Base-by-base conservation (phyloP, 2,888 invertebrate genomes). In the Acrobasis suavella region DNA sequence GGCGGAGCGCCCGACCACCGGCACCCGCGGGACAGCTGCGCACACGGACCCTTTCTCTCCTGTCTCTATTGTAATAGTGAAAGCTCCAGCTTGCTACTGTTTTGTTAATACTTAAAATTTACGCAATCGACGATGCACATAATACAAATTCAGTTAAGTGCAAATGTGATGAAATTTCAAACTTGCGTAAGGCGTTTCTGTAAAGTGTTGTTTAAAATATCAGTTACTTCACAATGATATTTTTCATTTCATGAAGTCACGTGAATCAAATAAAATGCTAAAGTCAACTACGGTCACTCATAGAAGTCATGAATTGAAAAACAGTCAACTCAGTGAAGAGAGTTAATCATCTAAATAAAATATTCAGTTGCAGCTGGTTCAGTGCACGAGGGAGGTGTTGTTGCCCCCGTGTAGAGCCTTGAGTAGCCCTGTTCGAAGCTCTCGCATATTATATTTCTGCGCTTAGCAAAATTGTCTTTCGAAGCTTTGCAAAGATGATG, bases 21-120 rank as follows among this genome's bases (percentile, higher is more conserved):
- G 82, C 83, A 80, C 87, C 87, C 85, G 83, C 84, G 80, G 89
- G 88, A 91, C 91, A 91, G 90, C 90, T 91, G 91, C 89, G 85
- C 85, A 80, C 81, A 71, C 78, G 77, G 85, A 88, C 91, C 89
- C 89, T 88, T 91, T 91, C 88, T 87, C 87, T 76, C 73, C 76
- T 76, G 73, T 74, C 78, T 83, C 78, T 70, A 81, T 83, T 84
- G 78, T 82, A 76, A 75, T 77, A 80, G 88, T 86, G 89, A 90
- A 89, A 89, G 88, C 89, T 82, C 72, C 65, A 73, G 68, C 69
- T 69, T 70, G 70, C 72, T 60, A 70, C 67, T 64, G 66, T 71
- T 72, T 72, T 69, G 67, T 71, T 61, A 38, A 46, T 58, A 39
- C 8, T 22, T 17, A 16, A 38, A 50, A 50, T 51, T 42, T 56